phyloP scores from a whole-genome alignment of 1,140 invertebrate genomes.

The Spodoptera frugiperda region DNA sequence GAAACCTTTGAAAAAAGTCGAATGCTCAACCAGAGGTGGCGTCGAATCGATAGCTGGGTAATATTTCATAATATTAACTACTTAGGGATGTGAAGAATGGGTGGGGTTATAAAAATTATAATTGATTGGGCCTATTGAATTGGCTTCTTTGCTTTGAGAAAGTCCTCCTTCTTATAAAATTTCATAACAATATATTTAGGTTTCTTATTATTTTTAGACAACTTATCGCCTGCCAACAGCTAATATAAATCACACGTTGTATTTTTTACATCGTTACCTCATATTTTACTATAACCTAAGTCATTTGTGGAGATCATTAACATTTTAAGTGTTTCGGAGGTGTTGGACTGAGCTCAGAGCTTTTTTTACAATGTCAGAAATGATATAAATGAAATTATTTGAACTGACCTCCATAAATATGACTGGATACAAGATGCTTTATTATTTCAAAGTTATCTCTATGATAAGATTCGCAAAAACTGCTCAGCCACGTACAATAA shows the following conservation, averaged over 20 bases:
- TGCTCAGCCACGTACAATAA: constrained; percentile 39
- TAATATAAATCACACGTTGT: constrained; percentile 31
- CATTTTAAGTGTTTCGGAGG: constrained; percentile 19
- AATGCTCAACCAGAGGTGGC: constrained; percentile 63
- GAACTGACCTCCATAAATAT: no score
- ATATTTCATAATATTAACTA: constrained; percentile 86
- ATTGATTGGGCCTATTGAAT: constrained; percentile 74
- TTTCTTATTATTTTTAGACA: constrained; percentile 1
- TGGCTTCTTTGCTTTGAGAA: constrained; percentile 59
- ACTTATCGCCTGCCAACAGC: neutral
- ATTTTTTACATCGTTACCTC: constrained; percentile 8
- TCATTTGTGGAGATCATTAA: constrained; percentile 32
- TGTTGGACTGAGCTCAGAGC: neutral
- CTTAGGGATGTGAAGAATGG: constrained; percentile 80
- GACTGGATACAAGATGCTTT: no score
- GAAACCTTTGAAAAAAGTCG: constrained; percentile 67
- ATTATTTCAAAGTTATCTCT: no score
- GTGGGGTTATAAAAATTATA: constrained; percentile 77
- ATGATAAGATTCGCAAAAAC: constrained; percentile 48
- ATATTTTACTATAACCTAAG: constrained; percentile 19
- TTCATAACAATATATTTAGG: constrained; percentile 15
- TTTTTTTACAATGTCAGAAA: neutral
- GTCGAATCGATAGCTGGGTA: constrained; percentile 70
- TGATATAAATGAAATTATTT: neutral
- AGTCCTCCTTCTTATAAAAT: constrained; percentile 40